These are phyloP conservation scores for Drosophila imparisetae DNA, from an alignment of 2,888 invertebrate genomes.

Conservation along the genomic window DNA sequence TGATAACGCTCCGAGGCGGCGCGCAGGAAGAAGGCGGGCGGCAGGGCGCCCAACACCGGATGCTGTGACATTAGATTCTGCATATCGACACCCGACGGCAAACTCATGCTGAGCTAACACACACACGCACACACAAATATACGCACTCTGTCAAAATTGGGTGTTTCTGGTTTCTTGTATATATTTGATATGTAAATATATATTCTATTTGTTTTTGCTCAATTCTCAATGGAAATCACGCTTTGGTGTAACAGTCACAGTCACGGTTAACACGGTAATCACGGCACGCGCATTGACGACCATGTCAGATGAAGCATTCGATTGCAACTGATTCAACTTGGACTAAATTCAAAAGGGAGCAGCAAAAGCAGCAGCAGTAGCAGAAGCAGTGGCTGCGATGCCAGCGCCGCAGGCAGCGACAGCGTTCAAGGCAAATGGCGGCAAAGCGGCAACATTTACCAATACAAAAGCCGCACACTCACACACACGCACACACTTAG, in stretches of 20 bases:
- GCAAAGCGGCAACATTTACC: conserved; percentile 80
- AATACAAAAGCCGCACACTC: conserved; percentile 71
- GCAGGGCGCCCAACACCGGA: conserved; percentile 92
- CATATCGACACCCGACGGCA: conserved; percentile 94
- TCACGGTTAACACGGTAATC: background rate
- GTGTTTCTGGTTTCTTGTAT: conserved; percentile 18
- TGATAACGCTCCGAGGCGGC: conserved; percentile 97
- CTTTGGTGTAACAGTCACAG: conserved; percentile 10
- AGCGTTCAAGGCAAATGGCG: conserved; percentile 67
- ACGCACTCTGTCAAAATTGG: conserved; percentile 21
- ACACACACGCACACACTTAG: conserved; percentile 22
- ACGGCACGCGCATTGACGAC: conserved; percentile 73
- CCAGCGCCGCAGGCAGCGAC: conserved; percentile 43
- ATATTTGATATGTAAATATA: conserved; percentile 27
- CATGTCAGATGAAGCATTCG: conserved; percentile 83
- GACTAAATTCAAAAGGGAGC: conserved; percentile 56
- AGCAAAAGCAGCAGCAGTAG: conserved; percentile 26
- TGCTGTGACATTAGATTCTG: conserved; percentile 93
- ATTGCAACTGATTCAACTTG: conserved; percentile 85
- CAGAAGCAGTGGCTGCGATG: conserved; percentile 33
- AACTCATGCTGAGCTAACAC: conserved; percentile 87
- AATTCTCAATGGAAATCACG: conserved; percentile 4
- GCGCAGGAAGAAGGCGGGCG: conserved; percentile 94
- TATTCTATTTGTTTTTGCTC: conserved; percentile 25
- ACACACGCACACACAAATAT: conserved; percentile 20